Percentiles rank a stretch among this genome's conserved stretches.
Evolutionary conservation across 2,888 invertebrate genomes (phyloP).

Genomic region (Hanleya hanleyi): DNA sequence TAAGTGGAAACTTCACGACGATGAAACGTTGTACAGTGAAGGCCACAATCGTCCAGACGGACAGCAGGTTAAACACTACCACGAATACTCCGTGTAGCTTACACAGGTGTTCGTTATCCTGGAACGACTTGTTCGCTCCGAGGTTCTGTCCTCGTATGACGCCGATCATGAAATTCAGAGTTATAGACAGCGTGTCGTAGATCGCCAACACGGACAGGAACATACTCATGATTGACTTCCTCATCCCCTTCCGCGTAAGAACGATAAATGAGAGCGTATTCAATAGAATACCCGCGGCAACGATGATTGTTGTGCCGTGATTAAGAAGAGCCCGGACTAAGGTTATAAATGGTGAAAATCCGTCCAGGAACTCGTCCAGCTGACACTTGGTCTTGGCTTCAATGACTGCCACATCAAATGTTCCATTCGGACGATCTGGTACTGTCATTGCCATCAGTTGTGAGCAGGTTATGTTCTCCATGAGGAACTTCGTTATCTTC

Average conservation of each 20-base stretch:
- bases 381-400: slow-evolving; percentile 31
- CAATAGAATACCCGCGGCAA: slow-evolving; percentile 42
- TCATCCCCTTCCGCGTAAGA: slow-evolving; percentile 45
- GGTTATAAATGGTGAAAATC: slow-evolving; percentile 46
- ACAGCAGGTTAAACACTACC: slow-evolving; percentile 55
- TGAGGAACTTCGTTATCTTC: too few relatives aligned
- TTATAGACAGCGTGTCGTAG: slow-evolving; percentile 45
- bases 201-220: slow-evolving; percentile 51
- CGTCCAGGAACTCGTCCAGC: slow-evolving; percentile 43
- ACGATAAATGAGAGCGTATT: slow-evolving; percentile 46
- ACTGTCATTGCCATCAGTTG: too few relatives aligned
- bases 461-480: too few relatives aligned
- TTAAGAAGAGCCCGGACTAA: slow-evolving; percentile 46
- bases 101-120: slow-evolving; percentile 45
- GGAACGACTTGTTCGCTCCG: slow-evolving; percentile 47
- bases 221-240: slow-evolving; percentile 44
- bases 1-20: slow-evolving; percentile 52
- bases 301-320: slow-evolving; percentile 48
- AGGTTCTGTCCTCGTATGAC: slow-evolving; percentile 51
- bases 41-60: slow-evolving; percentile 11
- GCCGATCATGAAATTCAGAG: slow-evolving; percentile 56
- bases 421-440: too few relatives aligned
- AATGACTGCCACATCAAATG: too few relatives aligned
- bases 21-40: slow-evolving; percentile 55
- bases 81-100: slow-evolving; percentile 55